phyloP scores from a whole-genome alignment of 1,140 invertebrate genomes.

The Matsumurasca onukii region DNA sequence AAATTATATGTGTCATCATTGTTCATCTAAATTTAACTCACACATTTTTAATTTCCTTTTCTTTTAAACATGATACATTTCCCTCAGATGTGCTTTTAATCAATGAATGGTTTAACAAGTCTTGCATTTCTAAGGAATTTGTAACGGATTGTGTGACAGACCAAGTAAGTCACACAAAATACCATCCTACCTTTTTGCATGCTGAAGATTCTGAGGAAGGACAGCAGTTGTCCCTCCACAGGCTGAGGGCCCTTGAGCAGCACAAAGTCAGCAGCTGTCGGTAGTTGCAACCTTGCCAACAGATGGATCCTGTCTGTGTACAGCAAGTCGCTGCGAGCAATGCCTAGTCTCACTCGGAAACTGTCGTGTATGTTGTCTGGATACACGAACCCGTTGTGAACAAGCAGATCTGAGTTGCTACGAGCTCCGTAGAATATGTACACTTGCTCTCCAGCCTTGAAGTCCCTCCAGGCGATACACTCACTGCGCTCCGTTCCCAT shows the following conservation, averaged over 20 bases:
- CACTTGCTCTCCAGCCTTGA: slow-evolving; percentile 69
- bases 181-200: slow-evolving; percentile 74
- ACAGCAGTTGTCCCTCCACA: slow-evolving; percentile 67
- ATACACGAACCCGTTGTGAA: slow-evolving; percentile 89
- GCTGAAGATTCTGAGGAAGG: slow-evolving; percentile 79
- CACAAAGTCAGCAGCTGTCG: slow-evolving; percentile 55
- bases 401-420: slow-evolving; percentile 82
- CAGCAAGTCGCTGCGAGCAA: slow-evolving; percentile 73
- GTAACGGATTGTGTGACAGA: no score
- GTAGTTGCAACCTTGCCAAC: slow-evolving; percentile 60
- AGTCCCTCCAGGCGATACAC: slow-evolving; percentile 75
- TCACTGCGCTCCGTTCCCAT: slow-evolving; percentile 65
- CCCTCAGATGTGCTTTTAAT: no score
- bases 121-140: no score
- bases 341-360: slow-evolving; percentile 68
- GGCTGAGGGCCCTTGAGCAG: slow-evolving; percentile 58
- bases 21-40: no score
- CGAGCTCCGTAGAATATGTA: slow-evolving; percentile 90
- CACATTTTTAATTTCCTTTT: no score
- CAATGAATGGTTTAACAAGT: no score
- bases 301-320: slow-evolving; percentile 58
- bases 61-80: no score
- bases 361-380: slow-evolving; percentile 72
- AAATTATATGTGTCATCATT: no score
- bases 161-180: no score